Evolutionary conservation across 2,113 vertebrate genomes (phyloP).

Genomic region (Caranx ignobilis): DNA sequence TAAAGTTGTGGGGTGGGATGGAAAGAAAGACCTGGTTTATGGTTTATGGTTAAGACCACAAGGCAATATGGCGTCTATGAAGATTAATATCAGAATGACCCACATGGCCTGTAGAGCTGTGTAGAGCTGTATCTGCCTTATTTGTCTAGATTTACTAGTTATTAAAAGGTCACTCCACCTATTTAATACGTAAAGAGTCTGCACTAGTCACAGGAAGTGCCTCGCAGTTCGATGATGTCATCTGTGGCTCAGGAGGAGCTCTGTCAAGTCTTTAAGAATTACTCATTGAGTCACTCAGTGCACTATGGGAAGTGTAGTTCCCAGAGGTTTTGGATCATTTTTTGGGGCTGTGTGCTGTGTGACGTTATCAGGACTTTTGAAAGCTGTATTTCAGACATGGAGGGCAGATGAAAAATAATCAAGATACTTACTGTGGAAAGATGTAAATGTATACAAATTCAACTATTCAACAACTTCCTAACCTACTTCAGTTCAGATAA

Average conservation of each 20-base stretch:
- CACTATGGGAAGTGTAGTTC: constrained; percentile 16
- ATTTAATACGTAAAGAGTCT: constrained; percentile 16
- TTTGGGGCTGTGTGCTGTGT: no score
- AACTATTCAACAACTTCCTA: background rate
- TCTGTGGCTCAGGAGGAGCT: background rate
- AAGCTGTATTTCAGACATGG: background rate
- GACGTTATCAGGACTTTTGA: no score
- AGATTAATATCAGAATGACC: constrained; percentile 36
- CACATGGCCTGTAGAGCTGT: background rate
- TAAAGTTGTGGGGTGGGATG: constrained; percentile 5
- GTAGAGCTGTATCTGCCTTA: background rate
- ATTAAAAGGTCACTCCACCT: constrained; percentile 19
- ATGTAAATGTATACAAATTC: background rate
- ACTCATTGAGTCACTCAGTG: background rate
- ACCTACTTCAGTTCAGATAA: background rate
- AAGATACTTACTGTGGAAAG: background rate
- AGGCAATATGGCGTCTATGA: constrained; percentile 28
- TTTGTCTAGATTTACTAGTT: background rate
- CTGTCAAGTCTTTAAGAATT: background rate
- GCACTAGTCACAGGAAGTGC: background rate
- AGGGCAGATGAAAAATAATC: background rate
- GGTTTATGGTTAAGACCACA: constrained; percentile 46
- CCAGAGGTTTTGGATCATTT: background rate
- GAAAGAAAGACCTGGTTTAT: constrained; percentile 33
- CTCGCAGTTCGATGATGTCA: background rate